Evolutionary conservation across 2,113 vertebrate genomes (phyloP).

Genomic region (Epinephelus moara): DNA sequence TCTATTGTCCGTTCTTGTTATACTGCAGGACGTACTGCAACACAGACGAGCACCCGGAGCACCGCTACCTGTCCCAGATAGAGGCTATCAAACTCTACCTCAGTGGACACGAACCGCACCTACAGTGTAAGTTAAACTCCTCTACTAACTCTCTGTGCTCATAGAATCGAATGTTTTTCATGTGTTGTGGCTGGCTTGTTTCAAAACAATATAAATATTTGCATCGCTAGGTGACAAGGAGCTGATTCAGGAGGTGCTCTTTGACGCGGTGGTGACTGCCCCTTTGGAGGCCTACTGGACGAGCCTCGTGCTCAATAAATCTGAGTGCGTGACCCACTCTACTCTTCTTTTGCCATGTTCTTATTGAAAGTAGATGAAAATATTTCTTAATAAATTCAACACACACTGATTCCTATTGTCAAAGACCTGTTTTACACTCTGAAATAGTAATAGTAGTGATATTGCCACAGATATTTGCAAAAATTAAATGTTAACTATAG

Average conservation of each 20-base stretch:
- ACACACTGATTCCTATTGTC: neutral
- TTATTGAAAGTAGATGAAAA: neutral
- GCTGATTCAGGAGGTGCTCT: constrained; percentile 95
- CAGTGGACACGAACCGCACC: constrained; percentile 90
- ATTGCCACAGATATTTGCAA: neutral
- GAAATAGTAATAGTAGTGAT: neutral
- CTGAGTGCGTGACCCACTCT: constrained; percentile 89
- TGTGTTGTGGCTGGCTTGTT: neutral
- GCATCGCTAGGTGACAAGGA: constrained; percentile 93
- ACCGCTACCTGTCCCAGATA: constrained; percentile 93
- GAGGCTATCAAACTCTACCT: constrained; percentile 97
- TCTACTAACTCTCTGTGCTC: neutral
- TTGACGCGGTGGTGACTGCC: constrained; percentile 96
- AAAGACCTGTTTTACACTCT: neutral
- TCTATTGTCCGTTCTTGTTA: constrained; percentile 11
- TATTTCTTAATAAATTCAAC: neutral
- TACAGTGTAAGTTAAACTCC: constrained; percentile 89
- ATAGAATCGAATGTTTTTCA: neutral
- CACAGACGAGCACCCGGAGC: constrained; percentile 93
- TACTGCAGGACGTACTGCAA: constrained; percentile 95
- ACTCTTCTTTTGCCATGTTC: neutral
- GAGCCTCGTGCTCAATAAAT: constrained; percentile 96
- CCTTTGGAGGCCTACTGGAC: constrained; percentile 99
- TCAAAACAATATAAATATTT: neutral
- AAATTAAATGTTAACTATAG: neutral